Evolutionary conservation across 2,888 invertebrate species (phyloP).

Genomic region (Xestia sexstrigata): DNA sequence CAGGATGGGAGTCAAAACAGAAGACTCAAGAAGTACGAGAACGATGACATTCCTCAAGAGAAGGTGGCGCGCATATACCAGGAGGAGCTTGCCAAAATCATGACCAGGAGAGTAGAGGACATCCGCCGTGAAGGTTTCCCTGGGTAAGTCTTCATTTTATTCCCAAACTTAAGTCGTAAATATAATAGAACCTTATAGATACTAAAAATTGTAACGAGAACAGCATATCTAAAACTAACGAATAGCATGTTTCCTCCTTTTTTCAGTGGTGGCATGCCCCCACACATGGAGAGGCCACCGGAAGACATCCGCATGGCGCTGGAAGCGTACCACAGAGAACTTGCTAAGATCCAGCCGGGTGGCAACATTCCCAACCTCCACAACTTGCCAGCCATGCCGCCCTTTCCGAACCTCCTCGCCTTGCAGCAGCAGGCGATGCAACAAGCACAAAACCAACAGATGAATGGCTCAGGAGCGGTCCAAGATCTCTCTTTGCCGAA

Average conservation of each 20-base stretch:
- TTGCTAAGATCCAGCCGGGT: constrained; percentile 95
- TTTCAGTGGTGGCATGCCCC: constrained; percentile 93
- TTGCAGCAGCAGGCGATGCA: constrained; percentile 93
- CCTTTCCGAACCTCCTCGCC: constrained; percentile 93
- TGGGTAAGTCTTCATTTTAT: constrained; percentile 90
- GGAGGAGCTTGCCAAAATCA: constrained; percentile 98
- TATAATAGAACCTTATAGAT: constrained; percentile 1
- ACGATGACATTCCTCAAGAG: constrained; percentile 98
- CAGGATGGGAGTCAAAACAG: constrained; percentile 93
- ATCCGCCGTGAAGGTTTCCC: constrained; percentile 95
- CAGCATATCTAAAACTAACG: constrained; percentile 91
- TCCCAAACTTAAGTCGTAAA: constrained; percentile 17
- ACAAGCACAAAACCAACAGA: constrained; percentile 87
- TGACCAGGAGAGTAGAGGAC: constrained; percentile 94
- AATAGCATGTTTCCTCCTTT: constrained; percentile 95
- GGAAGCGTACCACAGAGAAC: constrained; percentile 98
- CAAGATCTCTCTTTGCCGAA: constrained; percentile 97
- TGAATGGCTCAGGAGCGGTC: constrained; percentile 92
- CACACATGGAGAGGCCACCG: constrained; percentile 91
- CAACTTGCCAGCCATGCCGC: constrained; percentile 89
- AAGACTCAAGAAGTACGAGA: constrained; percentile 96
- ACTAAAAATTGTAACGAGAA: constrained; percentile 78
- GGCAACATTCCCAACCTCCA: constrained; percentile 91
- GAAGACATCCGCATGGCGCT: constrained; percentile 97
- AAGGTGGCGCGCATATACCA: constrained; percentile 98